phyloP scores from a whole-genome alignment of 1,140 invertebrate species.

The Caenorhabditis latens region DNA sequence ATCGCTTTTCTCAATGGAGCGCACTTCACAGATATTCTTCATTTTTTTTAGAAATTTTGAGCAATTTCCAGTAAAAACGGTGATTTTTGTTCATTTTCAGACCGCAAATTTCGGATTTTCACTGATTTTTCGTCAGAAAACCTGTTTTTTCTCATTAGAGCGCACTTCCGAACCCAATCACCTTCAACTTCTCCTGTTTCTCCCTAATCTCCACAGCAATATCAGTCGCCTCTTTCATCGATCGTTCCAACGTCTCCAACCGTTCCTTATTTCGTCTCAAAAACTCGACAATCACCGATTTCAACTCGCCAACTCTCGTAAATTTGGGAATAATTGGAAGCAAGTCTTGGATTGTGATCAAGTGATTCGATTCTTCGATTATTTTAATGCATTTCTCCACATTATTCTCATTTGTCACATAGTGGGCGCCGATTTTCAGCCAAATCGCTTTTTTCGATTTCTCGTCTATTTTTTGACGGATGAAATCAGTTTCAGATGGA shows the following conservation, averaged over 20 bases:
- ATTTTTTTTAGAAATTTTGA: neutral
- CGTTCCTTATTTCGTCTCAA: constrained; percentile 5
- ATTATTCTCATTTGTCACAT: constrained; percentile 41
- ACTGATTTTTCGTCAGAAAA: neutral
- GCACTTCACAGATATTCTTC: no score
- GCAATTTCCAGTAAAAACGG: neutral
- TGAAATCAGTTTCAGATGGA: neutral
- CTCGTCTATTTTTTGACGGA: neutral
- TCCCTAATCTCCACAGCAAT: constrained; percentile 87
- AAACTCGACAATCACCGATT: constrained; percentile 28
- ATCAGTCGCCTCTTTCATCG: constrained; percentile 92
- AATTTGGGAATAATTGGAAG: constrained; percentile 97
- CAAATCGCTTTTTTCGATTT: constrained; percentile 89
- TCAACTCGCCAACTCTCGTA: constrained; percentile 91
- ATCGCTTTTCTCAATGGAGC: neutral
- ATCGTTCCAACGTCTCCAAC: constrained; percentile 86
- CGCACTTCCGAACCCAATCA: no score
- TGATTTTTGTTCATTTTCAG: neutral
- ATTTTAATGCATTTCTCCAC: constrained; percentile 78
- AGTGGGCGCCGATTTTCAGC: constrained; percentile 87
- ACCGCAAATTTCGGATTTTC: neutral
- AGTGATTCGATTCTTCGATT: constrained; percentile 88
- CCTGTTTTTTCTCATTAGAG: no score
- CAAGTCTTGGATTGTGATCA: constrained; percentile 90
- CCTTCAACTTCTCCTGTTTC: constrained; percentile 82